Base-by-base conservation (phyloP, 30 jellyfish, hydroid and myxozoan species). In the Haliclystus octoradiatus region DNA sequence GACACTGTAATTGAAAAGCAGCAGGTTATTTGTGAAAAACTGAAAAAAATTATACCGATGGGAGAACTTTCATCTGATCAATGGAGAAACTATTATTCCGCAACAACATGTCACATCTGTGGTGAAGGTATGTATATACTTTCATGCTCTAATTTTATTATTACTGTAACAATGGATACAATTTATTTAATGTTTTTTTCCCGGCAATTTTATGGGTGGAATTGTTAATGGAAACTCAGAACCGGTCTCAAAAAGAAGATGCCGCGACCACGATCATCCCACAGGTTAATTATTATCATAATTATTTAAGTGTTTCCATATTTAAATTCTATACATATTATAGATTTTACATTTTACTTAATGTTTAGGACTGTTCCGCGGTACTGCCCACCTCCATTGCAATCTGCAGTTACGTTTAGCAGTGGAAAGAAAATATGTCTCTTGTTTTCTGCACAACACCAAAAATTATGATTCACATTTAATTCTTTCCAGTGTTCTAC, bases 381-480 rank as follows among this genome's bases (percentile, higher is more conserved):
- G 91, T 35, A 34, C 91, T 3, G 91, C 91, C 7, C 82, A 77
- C 49, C 31, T 28, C 33, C 62, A 67, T 26, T 77, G 91, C 31
- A 77, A 77, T 51, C 76, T 77, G 31, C 62, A 77, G 47, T 73
- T 57, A 46, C 5, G 60, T 32, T 12, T 77, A 25, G 28, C 52
- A 26, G 62, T 63, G 1, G 52, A 77, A 77, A 46, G 62, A 13
- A 50, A 50, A 40, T 71, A 80, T 50, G 66, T 80, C 5, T 82
- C 94, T 2, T 68, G 64, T 60, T 50, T 80, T 5, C 32, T 80
- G 30, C 94, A 80, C 46, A 80, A 80, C 46, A 76, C 73, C 15
- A 32, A 73, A 64, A 77, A 76, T 23, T 72, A 72, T 66, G 90
- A 80, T 50, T 49, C 70, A 28, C 83, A 77, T 33, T 68, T 67